phyloP scores from a whole-genome alignment of 2,113 vertebrate genomes.

The Ciconia stormi region DNA sequence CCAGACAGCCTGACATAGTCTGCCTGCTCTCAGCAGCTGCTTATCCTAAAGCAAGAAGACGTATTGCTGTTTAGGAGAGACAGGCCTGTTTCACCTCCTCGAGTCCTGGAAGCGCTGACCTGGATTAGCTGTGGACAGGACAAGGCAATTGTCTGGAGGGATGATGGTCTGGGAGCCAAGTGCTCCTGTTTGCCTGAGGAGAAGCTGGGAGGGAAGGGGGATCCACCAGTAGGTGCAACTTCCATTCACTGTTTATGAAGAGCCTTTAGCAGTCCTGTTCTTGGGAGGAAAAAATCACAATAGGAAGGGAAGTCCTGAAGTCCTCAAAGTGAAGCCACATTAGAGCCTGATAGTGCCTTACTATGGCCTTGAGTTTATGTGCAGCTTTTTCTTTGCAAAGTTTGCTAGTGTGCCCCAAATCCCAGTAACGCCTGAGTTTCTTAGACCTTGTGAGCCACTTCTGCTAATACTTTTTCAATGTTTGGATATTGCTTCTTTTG shows the following conservation, averaged over 20 bases:
- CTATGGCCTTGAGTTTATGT: rapidly evolving
- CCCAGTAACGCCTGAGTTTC: not conserved
- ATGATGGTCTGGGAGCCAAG: not conserved
- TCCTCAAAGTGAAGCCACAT: not conserved
- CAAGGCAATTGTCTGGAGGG: not conserved
- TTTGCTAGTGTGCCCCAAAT: not conserved
- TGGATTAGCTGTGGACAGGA: not conserved
- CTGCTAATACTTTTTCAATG: not conserved
- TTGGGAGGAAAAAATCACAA: not conserved
- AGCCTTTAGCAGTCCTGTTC: not conserved
- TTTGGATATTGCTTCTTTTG: not conserved
- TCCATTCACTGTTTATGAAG: not conserved
- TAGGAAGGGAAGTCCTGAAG: not conserved
- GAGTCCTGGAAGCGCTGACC: not conserved
- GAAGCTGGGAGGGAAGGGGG: not conserved
- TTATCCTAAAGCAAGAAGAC: not conserved
- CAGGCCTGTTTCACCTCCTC: not conserved
- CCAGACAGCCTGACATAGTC: not conserved
- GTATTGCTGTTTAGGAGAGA: not conserved
- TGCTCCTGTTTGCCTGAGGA: not conserved
- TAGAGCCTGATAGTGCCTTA: not conserved
- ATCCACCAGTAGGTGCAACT: not conserved
- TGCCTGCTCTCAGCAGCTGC: not conserved
- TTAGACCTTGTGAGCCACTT: not conserved
- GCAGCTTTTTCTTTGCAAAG: not conserved